A percentile compares a stretch with the other conserved stretches of the same genome.
These are phyloP conservation scores for Chloebia gouldiae DNA, from an alignment of 2,113 vertebrate species.

Conservation along the genomic window DNA sequence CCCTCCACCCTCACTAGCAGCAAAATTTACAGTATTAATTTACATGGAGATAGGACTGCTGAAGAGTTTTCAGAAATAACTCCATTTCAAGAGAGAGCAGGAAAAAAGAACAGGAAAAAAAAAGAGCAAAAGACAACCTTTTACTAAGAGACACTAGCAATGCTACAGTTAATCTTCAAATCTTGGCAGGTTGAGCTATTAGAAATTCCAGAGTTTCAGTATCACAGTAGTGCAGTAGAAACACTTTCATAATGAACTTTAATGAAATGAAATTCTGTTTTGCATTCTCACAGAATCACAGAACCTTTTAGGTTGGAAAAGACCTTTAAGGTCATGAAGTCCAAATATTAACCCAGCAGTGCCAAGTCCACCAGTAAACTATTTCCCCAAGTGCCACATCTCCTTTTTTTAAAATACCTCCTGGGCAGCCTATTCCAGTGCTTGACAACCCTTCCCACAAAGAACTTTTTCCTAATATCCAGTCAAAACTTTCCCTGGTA, in stretches of 20 bases:
- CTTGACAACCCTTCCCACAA: neutral
- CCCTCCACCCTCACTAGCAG: conserved; percentile 55
- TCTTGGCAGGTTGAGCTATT: neutral
- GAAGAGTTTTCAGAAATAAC: conserved; percentile 62
- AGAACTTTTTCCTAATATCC: neutral
- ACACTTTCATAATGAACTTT: conserved; percentile 6
- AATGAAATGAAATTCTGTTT: conserved; percentile 43
- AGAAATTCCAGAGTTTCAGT: conserved; percentile 20
- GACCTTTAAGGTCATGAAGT: neutral
- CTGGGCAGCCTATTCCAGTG: neutral
- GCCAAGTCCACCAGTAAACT: neutral
- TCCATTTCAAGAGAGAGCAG: neutral
- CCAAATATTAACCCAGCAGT: neutral
- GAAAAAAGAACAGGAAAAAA: neutral
- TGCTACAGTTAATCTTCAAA: neutral
- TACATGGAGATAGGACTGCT: conserved; percentile 56
- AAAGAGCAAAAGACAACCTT: neutral
- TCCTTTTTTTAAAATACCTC: neutral
- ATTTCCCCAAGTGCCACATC: neutral
- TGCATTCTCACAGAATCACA: neutral
- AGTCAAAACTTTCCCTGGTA: neutral
- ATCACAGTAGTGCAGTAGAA: neutral
- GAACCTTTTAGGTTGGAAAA: neutral
- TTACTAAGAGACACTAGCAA: conserved; percentile 8
- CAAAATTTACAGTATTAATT: conserved; percentile 71